Base-by-base conservation (phyloP, 2,888 invertebrate species). In the Cantharis rustica region DNA sequence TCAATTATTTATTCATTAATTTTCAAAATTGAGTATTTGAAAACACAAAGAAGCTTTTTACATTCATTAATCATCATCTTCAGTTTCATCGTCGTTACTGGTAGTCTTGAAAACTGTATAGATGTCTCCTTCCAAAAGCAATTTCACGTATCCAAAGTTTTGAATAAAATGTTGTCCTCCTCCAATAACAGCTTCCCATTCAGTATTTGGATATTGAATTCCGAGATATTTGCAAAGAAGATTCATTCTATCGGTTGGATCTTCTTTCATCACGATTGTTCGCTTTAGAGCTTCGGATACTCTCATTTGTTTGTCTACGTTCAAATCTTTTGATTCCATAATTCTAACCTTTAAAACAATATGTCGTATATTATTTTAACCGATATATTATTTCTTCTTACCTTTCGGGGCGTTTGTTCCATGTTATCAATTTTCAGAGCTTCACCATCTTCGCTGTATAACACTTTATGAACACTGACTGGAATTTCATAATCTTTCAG, bases 281-380 rank as follows among this genome's bases (percentile, higher is more conserved):
- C 75, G 17, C 16, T 75, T 75, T 20, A 75, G 16, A 16, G 75
- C 71, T 27, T 75, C 75, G 1, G 71, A 61, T 7, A 71, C 62
- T 11, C 17, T 75, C 63, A 75, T 16, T 61, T 75, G 68, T 15
- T 20, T 31, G 63, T 16, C 63, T 13, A 72, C 20, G 0, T 17
- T 10, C 72, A 75, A 71, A 10, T 26, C 16, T 10, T 16, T 15
- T 10, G 23, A 16, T 27, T 13, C 62, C 9, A 23, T 16, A 26
- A 75, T 72, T 66, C 11, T 69, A 9, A 72, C 75, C 75, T 75
- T 9, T 17, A 69, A 75, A 13, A 17, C 7, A 20, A 20, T 1
- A n/a, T 3, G 2, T 3, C 3, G 62, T 13, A 10, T 11, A 17
- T 3, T 10, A 10, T 10, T 63, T 63, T 63, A 63, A 7, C 10